phyloP scores from a whole-genome alignment of 2,113 vertebrate species.

The Sphaerodactylus townsendi region DNA sequence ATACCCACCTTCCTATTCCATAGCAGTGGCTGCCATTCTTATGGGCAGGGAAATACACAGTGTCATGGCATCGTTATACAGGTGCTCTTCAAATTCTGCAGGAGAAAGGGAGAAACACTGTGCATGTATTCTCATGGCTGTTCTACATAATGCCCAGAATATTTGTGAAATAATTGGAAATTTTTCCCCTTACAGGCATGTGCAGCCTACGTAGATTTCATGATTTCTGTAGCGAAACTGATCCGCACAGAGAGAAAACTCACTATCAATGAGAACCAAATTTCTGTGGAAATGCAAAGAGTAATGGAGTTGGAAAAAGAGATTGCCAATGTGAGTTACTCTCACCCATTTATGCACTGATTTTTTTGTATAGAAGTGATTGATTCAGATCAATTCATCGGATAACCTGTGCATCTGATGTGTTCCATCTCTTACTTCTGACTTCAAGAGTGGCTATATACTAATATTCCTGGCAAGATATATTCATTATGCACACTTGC shows the following conservation, averaged over 20 bases:
- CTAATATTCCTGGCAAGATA: too few species aligned
- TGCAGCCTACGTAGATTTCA: constrained; percentile 87
- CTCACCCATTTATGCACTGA: constrained; percentile 21
- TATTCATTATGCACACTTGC: background rate
- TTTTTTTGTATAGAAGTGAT: background rate
- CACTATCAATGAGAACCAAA: constrained; percentile 63
- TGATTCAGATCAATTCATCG: background rate
- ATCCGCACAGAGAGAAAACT: constrained; percentile 83
- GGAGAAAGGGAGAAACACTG: background rate
- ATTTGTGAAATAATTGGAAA: constrained; percentile 14
- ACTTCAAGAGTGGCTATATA: too few species aligned
- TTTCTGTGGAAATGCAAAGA: constrained; percentile 79
- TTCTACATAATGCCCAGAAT: background rate
- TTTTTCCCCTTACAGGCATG: constrained; percentile 80
- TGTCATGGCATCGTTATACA: background rate
- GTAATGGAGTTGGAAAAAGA: constrained; percentile 91
- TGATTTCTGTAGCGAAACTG: constrained; percentile 87
- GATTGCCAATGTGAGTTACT: constrained; percentile 88
- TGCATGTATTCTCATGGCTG: background rate
- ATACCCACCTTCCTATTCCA: background rate
- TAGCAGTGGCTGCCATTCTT: background rate
- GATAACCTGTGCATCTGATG: background rate
- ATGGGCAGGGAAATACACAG: background rate
- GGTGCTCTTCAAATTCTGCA: background rate
- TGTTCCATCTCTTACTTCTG: too few species aligned